A percentile compares a stretch with the other conserved stretches of the same genome.
Evolutionary conservation across 2,888 invertebrate genomes (phyloP).

Genomic region (Cerastis rubricosa): DNA sequence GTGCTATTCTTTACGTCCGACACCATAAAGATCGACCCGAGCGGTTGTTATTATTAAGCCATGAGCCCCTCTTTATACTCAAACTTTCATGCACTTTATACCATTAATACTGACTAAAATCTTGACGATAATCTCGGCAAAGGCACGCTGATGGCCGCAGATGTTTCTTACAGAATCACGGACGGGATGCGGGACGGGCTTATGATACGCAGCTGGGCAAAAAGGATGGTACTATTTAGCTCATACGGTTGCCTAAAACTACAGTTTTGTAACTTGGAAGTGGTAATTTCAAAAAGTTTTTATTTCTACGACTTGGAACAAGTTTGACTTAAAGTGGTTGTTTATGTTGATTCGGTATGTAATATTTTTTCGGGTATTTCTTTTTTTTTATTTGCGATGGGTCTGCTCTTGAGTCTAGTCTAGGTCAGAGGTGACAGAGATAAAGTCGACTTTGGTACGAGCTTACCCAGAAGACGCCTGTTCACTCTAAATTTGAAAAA

Average conservation of each 20-base stretch:
- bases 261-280: constrained; percentile 11
- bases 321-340: neutral
- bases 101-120: constrained; percentile 5
- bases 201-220: constrained; percentile 46
- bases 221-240: constrained; percentile 26
- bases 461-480: no score
- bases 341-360: neutral
- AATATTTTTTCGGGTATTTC: no score
- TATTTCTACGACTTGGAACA: neutral
- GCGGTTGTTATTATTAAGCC: no score
- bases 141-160: constrained; percentile 31
- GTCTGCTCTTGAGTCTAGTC: no score
- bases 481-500: no score
- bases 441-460: no score
- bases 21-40: no score
- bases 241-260: constrained; percentile 24
- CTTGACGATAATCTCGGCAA: constrained; percentile 25
- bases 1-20: no score
- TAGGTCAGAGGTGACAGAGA: no score
- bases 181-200: constrained; percentile 16
- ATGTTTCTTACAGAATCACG: constrained; percentile 41
- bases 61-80: no score
- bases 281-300: no score
- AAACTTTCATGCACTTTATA: neutral
- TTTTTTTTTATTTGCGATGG: no score